A percentile compares a stretch with the other conserved stretches of the same genome.
These are phyloP conservation scores for Ginglymostoma cirratum DNA, from an alignment of 2,113 vertebrate species.

Conservation along the genomic window DNA sequence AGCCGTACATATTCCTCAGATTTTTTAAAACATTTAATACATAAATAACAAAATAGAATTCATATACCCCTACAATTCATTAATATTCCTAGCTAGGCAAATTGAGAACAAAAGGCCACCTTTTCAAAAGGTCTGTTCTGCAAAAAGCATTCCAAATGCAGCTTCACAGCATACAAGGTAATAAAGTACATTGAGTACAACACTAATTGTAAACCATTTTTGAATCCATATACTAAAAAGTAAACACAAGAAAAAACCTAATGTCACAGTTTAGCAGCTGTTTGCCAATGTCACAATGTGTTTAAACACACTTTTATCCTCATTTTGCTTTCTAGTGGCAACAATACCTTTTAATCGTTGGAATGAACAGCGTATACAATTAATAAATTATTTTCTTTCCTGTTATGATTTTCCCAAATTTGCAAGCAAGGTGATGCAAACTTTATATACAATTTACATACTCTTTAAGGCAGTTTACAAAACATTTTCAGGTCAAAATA, in stretches of 20 bases:
- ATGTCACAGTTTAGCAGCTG: constrained; percentile 37
- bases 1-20: constrained; percentile 25
- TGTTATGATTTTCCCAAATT: constrained; percentile 3
- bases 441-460: constrained; percentile 33
- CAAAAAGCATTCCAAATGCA: constrained; percentile 36
- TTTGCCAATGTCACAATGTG: constrained; percentile 23
- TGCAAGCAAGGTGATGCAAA: constrained; percentile 31
- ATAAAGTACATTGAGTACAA: constrained; percentile 33
- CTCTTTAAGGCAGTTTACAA: constrained; percentile 34
- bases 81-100: constrained; percentile 31
- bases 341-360: not conserved
- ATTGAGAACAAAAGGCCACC: constrained; percentile 30
- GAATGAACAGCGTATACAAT: not conserved
- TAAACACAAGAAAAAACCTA: constrained; percentile 28
- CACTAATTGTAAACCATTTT: constrained; percentile 35
- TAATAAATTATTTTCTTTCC: constrained; percentile 19
- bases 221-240: constrained; percentile 34
- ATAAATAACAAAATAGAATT: constrained; percentile 38
- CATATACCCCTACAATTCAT: constrained; percentile 37
- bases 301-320: not conserved
- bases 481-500: constrained; percentile 33
- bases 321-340: not conserved
- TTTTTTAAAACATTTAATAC: constrained; percentile 34
- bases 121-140: constrained; percentile 32
- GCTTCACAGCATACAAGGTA: constrained; percentile 28